phyloP scores from a whole-genome alignment of 2,888 invertebrate genomes.

The Aphodius sticticus region DNA sequence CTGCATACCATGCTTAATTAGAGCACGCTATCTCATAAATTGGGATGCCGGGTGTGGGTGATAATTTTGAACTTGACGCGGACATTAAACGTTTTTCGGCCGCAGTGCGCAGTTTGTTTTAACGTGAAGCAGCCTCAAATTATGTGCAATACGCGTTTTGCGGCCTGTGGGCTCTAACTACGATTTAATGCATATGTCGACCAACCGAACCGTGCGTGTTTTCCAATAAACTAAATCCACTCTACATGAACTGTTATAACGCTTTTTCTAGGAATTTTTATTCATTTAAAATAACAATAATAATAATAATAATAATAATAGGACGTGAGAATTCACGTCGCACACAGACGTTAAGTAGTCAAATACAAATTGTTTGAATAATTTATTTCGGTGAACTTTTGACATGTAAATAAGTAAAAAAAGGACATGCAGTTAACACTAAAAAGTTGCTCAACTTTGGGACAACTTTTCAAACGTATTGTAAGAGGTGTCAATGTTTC shows the following conservation, averaged over 20 bases:
- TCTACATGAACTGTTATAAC: not conserved
- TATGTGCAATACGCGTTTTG: slow-evolving; percentile 14
- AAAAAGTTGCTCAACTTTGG: no score
- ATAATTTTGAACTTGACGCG: slow-evolving; percentile 19
- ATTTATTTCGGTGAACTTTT: no score
- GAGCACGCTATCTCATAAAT: not conserved
- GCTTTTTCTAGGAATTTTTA: no score
- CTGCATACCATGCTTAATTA: not conserved
- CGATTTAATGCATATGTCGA: slow-evolving; percentile 18
- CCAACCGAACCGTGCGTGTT: not conserved
- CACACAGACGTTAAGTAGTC: no score
- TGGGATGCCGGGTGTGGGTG: not conserved
- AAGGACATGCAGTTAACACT: no score
- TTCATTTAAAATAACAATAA: no score
- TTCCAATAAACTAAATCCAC: not conserved
- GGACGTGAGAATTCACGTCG: no score
- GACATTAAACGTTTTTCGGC: slow-evolving; percentile 23
- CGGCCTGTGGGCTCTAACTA: slow-evolving; percentile 13
- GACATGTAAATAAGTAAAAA: no score
- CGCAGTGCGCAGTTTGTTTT: slow-evolving; percentile 21
- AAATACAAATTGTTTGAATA: no score
- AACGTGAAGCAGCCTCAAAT: not conserved
- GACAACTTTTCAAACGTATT: no score
- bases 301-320: no score
- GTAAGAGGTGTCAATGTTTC: no score